Evolutionary conservation across 2,113 vertebrate species (phyloP), one percentile per base, ranked within the genome.

Genomic region (Eulemur rufifrons): DNA sequence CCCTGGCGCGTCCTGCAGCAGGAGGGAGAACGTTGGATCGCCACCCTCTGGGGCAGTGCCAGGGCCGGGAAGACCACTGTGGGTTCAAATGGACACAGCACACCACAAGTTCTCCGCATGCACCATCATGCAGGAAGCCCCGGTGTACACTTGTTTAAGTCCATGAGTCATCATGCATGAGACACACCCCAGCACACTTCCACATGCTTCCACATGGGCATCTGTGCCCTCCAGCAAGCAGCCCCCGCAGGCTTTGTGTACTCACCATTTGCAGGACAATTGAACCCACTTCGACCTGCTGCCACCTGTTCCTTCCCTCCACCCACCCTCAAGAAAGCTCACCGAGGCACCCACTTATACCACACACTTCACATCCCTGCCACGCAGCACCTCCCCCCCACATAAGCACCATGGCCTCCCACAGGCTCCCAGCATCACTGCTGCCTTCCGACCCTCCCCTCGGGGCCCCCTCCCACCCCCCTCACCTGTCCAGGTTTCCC

Each of bases 401-500:
- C 27, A 9, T 1, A 3, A 7, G 23, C 10, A 25, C 74, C 34
- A 8, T 0, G 11, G 29, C 29, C 2, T 10, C 29, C 54, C 64
- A 6, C 32, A 29, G 78, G 50, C 61, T n/a, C 15, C 54, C 54
- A 21, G 54, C 54, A 56, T 18, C 20, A 21, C 61, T 27, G 11
- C 34, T 17, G 21, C 14, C 32, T n/a, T 17, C 56, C 0, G 21
- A 17, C 18, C 23, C 2, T 66, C 34, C 34, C 1, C n/a, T 8
- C 37, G 2, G 10, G 5, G 12, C 0, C 37, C 37, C 12, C 6
- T 61, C 42, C 42, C 5, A 15, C 32, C 32, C 64, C 59, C 73
- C 96, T 97, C 94, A 97, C 98, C 97, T 96, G 95, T 47, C 86
- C 89, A 77, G 88, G 69, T 45, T 86, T 85, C 95, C 83, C 71